Evolutionary conservation across 2,113 vertebrate species (phyloP).

Genomic region (Macrotis lagotis): DNA sequence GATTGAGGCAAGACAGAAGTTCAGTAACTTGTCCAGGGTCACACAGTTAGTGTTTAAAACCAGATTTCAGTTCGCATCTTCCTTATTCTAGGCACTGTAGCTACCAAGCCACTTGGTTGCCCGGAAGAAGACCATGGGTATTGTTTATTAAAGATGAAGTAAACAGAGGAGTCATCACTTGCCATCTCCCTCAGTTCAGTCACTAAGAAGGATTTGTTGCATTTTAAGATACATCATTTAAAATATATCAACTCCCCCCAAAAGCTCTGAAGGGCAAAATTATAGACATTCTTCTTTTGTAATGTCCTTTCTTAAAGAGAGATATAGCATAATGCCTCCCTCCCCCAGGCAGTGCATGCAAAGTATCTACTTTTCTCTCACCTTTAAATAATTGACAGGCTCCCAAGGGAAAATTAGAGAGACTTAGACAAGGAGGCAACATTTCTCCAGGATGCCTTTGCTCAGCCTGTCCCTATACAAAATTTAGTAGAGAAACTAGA

Average conservation of each 20-base stretch:
- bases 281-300: not conserved
- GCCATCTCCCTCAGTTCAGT: not conserved
- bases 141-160: not conserved
- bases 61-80: not conserved
- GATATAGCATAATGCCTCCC: not conserved
- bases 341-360: not conserved
- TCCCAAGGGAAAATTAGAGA: not conserved
- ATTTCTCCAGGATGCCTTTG: not conserved
- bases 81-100: not conserved
- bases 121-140: not conserved
- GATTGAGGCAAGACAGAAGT: not conserved
- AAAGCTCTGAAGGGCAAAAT: not conserved
- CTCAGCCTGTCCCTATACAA: not conserved
- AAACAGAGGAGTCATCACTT: not conserved
- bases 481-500: not conserved
- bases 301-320: not conserved
- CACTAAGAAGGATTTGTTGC: not conserved
- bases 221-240: not conserved
- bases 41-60: not conserved
- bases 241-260: not conserved
- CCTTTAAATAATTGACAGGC: not conserved
- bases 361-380: not conserved
- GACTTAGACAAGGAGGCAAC: not conserved
- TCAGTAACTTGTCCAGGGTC: not conserved
- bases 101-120: not conserved